Base-by-base conservation (phyloP, 2,113 vertebrate genomes). In the Columbina picui region DNA sequence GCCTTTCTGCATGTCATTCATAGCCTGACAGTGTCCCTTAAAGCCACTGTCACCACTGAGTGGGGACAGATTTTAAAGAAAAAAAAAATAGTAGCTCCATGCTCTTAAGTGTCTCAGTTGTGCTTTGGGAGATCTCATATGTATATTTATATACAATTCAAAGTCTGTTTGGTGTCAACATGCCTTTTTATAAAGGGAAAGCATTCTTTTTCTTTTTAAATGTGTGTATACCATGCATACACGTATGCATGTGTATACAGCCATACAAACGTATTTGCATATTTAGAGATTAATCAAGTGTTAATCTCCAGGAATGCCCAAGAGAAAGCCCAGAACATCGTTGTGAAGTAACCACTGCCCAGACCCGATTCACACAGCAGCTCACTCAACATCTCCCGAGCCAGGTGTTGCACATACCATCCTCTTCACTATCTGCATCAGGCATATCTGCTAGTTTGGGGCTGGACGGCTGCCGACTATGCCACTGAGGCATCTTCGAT, bases 401-500 rank as follows among this genome's bases (percentile, higher is more conserved):
- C 23, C 60, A 90, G 75, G 67, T 47, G 87, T 91, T 96, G 77
- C 95, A 99, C 99, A 29, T 99, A 99, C 99, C 99, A 95, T 99
- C 99, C 97, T 98, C 98, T 98, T 99, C 99, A 87, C 98, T 99
- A 97, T 99, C 98, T 94, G 97, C 98, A 74, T 96, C 98, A 95
- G 98, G 93, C 97, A 97, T 73, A 71, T 97, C 95, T 94, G 97
- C 96, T 97, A 98, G 56, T 4, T 96, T 96, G 93, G 97, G 96
- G 97, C 84, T 78, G 94, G 96, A 89, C 45, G 95, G 96, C 84
- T 98, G 97, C 86, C 94, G 93, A 81, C 89, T 93, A 84, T 94
- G 98, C 98, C 98, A 98, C 93, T 93, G 98, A 88, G 97, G 97
- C 95, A 89, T 98, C 98, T 98, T 99, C 67, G 98, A 97, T 83